Conservation (phyloP, 2,113 vertebrate species). For the Aplodontia rufa region DNA sequence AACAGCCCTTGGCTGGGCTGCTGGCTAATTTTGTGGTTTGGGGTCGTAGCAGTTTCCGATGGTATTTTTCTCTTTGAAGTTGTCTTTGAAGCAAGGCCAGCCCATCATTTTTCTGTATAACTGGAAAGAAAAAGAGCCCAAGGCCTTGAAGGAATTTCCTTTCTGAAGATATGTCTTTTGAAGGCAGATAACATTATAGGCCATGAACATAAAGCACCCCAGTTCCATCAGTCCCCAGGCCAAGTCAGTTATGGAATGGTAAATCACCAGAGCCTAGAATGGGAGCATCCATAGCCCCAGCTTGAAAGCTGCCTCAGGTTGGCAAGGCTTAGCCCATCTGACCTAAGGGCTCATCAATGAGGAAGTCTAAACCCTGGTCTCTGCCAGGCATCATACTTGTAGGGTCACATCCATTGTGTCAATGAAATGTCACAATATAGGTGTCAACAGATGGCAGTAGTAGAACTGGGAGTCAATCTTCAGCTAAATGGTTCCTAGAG, state of each 20-base stretch:
- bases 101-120: constrained; percentile 24
- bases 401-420: not conserved
- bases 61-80: constrained; percentile 54
- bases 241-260: not conserved
- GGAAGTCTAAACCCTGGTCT: not conserved
- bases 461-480: not conserved
- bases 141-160: constrained; percentile 51
- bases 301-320: not conserved
- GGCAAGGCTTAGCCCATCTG: not conserved
- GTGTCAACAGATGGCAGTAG: not conserved
- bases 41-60: not conserved
- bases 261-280: not conserved
- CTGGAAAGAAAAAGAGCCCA: constrained; percentile 8
- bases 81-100: constrained; percentile 44
- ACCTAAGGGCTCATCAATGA: not conserved
- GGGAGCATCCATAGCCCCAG: not conserved
- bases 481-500: not conserved
- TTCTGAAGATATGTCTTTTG: not conserved
- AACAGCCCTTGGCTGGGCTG: not conserved
- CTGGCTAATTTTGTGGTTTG: constrained; percentile 34
- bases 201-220: not conserved
- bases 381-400: not conserved
- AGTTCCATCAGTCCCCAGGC: not conserved
- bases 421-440: not conserved
- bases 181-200: constrained; percentile 6